Evolutionary conservation across 2,888 invertebrate species (phyloP).

Genomic region (Lathronympha strigana): DNA sequence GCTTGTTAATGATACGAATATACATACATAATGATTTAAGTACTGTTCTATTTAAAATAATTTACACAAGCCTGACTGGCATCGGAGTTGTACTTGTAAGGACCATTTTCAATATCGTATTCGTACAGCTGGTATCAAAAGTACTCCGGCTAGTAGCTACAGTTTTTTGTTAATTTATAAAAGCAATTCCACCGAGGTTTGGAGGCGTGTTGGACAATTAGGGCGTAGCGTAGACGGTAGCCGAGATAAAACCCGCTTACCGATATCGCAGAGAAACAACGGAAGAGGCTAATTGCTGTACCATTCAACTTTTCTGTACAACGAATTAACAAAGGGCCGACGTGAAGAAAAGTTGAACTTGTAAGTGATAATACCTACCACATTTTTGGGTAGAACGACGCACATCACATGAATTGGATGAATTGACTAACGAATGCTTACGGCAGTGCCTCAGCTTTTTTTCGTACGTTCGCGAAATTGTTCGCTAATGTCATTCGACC

Average conservation of each 20-base stretch:
- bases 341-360: background rate
- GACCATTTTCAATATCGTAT: background rate
- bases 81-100: background rate
- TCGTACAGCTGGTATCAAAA: background rate
- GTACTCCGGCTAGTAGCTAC: background rate
- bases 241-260: slow-evolving; percentile 55
- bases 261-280: slow-evolving; percentile 61
- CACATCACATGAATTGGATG: background rate
- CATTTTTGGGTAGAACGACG: background rate
- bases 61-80: background rate
- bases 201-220: slow-evolving; percentile 64
- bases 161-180: slow-evolving; percentile 36
- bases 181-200: slow-evolving; percentile 51
- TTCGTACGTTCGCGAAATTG: no score
- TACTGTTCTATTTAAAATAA: background rate
- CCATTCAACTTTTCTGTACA: slow-evolving; percentile 43
- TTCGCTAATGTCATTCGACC: no score
- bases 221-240: slow-evolving; percentile 58
- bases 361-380: background rate
- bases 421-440: background rate
- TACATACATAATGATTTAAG: no score
- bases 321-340: slow-evolving; percentile 24
- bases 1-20: no score
- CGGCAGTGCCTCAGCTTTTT: no score
- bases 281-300: slow-evolving; percentile 61